Conservation (phyloP, 2,797 vertebrate species). For the Neopelma chrysocephalum region DNA sequence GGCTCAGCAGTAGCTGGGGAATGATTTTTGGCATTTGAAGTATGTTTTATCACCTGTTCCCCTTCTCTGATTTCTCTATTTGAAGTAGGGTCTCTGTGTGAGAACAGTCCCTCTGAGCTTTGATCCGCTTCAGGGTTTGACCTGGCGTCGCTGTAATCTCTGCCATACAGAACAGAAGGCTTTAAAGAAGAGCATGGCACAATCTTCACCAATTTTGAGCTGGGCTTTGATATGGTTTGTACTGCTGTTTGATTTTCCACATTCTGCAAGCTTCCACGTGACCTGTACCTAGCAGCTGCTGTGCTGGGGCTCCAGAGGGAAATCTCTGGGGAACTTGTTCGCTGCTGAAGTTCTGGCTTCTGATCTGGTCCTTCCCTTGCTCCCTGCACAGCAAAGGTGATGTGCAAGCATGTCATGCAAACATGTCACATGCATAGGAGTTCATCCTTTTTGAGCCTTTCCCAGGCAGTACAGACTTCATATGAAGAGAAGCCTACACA, state of each 20-base stretch:
- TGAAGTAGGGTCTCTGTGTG: neutral
- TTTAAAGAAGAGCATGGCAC: neutral
- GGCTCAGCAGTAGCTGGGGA: neutral
- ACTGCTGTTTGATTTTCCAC: neutral
- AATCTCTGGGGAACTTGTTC: neutral
- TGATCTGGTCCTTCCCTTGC: neutral
- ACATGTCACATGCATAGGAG: neutral
- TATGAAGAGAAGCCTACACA: too few relatives aligned
- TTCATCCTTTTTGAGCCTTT: neutral
- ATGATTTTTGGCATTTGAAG: conserved; percentile 16
- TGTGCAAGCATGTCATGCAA: neutral
- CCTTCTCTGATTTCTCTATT: neutral
- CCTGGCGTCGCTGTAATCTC: neutral
- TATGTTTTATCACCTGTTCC: neutral
- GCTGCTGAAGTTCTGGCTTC: neutral
- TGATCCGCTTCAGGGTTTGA: neutral
- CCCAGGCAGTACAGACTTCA: neutral
- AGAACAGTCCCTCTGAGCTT: neutral
- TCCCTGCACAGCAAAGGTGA: neutral
- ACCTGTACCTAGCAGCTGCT: neutral
- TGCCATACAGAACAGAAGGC: neutral
- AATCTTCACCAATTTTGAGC: neutral
- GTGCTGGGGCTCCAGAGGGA: neutral
- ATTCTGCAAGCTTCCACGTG: neutral
- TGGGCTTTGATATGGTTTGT: neutral